A percentile compares a stretch with the other conserved stretches of the same genome.
phyloP scores from a whole-genome alignment of 2,113 vertebrate genomes.

The Albula glossodonta region DNA sequence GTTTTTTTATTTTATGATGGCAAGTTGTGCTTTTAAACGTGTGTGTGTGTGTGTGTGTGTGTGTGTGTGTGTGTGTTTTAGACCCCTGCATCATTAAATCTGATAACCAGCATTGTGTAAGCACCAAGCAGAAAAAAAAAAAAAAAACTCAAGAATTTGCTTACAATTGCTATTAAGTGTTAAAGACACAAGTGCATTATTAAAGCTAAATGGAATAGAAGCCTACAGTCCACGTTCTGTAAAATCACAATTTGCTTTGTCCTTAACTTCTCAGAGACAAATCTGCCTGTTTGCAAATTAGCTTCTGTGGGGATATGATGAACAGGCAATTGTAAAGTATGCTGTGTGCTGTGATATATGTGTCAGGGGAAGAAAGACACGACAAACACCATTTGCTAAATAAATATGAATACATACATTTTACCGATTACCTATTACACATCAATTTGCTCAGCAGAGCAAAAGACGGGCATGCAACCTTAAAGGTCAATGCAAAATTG shows the following conservation, averaged over 20 bases:
- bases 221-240: no score
- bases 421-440: background rate
- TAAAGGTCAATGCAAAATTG: constrained; percentile 9
- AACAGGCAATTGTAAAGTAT: background rate
- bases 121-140: no score
- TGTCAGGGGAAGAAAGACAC: constrained; percentile 2
- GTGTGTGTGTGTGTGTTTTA: no score
- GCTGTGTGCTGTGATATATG: background rate
- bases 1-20: no score
- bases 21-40: no score
- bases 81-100: no score
- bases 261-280: background rate
- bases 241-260: background rate
- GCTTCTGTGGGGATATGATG: background rate
- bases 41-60: no score
- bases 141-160: background rate
- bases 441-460: background rate
- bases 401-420: constrained; percentile 23
- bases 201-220: background rate
- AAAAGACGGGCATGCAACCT: background rate
- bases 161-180: background rate
- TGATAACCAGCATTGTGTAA: no score
- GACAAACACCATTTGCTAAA: constrained; percentile 11
- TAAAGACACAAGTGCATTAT: background rate
- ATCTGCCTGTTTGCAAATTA: background rate